These are phyloP conservation scores for Xanthia togata DNA, from an alignment of 2,888 invertebrate genomes.

Conservation along the genomic window DNA sequence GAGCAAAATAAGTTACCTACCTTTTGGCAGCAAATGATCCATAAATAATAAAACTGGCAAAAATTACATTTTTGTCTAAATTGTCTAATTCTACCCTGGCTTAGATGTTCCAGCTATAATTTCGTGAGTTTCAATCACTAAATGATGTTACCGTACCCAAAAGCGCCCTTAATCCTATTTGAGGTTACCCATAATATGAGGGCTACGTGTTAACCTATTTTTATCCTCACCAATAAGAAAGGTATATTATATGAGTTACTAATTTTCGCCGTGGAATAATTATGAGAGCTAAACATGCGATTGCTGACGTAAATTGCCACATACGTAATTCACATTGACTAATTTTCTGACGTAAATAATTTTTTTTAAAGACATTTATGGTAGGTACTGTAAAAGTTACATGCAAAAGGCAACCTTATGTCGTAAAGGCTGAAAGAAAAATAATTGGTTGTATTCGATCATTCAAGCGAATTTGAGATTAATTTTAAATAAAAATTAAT, in stretches of 20 bases:
- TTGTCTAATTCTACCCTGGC: neutral
- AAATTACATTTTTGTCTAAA: neutral
- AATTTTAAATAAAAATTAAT: too few relatives aligned
- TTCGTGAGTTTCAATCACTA: neutral
- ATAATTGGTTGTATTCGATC: too few relatives aligned
- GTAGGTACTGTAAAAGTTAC: too few relatives aligned
- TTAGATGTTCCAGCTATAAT: constrained; percentile 1
- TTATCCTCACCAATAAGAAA: constrained; percentile 42
- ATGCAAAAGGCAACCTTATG: too few relatives aligned
- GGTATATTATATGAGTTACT: constrained; percentile 52
- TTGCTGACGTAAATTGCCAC: constrained; percentile 72
- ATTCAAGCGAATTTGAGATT: too few relatives aligned
- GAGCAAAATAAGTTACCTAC: constrained; percentile 21
- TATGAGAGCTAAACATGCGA: constrained; percentile 65
- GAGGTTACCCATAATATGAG: constrained; percentile 30
- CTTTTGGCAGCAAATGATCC: constrained; percentile 3
- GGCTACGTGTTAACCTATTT: constrained; percentile 50
- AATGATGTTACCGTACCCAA: constrained; percentile 15
- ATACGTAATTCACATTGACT: constrained; percentile 69
- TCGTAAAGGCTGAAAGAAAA: too few relatives aligned
- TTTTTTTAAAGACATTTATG: constrained; percentile 63
- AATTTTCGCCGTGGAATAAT: constrained; percentile 65
- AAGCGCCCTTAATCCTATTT: constrained; percentile 30
- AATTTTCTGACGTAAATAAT: constrained; percentile 71
- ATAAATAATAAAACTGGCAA: constrained; percentile 24